phyloP scores from a whole-genome alignment of 2,888 invertebrate genomes.

The Drosophila merina region DNA sequence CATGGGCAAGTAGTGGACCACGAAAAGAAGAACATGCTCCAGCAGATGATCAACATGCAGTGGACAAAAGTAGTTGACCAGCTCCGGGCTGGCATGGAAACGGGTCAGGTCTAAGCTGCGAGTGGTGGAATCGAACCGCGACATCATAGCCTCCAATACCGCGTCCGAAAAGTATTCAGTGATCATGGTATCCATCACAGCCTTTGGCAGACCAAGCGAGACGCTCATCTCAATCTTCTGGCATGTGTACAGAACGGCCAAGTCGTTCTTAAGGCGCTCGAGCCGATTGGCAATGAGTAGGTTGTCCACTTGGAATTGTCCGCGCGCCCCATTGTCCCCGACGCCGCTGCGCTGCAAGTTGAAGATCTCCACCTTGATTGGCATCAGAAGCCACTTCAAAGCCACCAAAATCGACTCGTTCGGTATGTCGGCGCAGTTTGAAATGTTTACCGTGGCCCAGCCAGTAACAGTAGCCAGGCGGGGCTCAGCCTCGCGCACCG shows the following conservation, averaged over 20 bases:
- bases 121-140: slow-evolving; percentile 13
- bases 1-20: background rate
- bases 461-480: slow-evolving; percentile 33
- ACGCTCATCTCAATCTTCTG: slow-evolving; percentile 24
- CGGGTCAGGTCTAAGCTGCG: slow-evolving; percentile 29
- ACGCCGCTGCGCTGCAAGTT: slow-evolving; percentile 34
- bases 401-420: slow-evolving; percentile 36
- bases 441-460: slow-evolving; percentile 47
- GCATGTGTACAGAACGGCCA: slow-evolving; percentile 22
- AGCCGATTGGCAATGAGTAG: slow-evolving; percentile 48
- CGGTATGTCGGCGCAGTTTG: slow-evolving; percentile 24
- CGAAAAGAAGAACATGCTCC: slow-evolving; percentile 3
- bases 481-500: background rate
- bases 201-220: slow-evolving; percentile 10
- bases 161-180: background rate
- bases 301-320: slow-evolving; percentile 45
- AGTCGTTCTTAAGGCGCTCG: slow-evolving; percentile 23
- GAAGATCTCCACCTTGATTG: slow-evolving; percentile 29
- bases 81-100: slow-evolving; percentile 37
- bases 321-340: background rate
- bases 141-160: slow-evolving; percentile 3
- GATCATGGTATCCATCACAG: background rate
- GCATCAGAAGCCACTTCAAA: slow-evolving; percentile 35
- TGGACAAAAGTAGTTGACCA: slow-evolving; percentile 27
- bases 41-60: slow-evolving; percentile 37